Conservation (phyloP, 2,113 vertebrate species). For the Microtus montanus region DNA sequence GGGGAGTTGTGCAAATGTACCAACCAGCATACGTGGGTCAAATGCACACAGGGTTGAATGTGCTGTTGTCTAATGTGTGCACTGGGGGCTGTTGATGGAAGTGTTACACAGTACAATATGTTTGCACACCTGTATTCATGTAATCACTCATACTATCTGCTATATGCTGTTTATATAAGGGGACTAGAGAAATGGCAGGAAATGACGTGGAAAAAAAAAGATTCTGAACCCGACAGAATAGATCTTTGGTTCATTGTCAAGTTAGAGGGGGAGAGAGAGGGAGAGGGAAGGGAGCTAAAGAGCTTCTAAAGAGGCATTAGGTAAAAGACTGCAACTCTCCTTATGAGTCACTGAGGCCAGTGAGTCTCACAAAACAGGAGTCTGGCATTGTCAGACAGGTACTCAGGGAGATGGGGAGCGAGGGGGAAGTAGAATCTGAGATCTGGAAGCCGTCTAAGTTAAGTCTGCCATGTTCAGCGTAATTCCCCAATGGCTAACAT, state of each 20-base stretch:
- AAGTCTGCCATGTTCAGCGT: background rate
- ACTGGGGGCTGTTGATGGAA: background rate
- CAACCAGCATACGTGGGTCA: background rate
- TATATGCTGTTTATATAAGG: background rate
- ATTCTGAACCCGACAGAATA: background rate
- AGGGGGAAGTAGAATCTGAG: background rate
- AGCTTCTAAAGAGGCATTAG: background rate
- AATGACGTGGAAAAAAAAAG: background rate
- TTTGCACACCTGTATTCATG: background rate
- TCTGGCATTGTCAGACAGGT: background rate
- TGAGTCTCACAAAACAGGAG: slow-evolving; percentile 13
- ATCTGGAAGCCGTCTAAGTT: background rate
- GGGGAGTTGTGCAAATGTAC: background rate
- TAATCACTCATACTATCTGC: background rate
- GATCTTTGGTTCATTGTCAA: background rate
- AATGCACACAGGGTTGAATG: background rate
- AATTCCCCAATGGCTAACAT: background rate
- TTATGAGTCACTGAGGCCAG: background rate
- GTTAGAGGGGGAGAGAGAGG: background rate
- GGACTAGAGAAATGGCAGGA: background rate
- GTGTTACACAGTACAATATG: no score
- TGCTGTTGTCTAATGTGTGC: background rate
- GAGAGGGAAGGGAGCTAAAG: background rate
- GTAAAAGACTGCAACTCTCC: background rate
- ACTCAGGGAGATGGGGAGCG: background rate